Percentiles rank a stretch among this genome's conserved stretches.
Evolutionary conservation across 2,113 vertebrate genomes (phyloP).

Genomic region (Stigmatopora argus): DNA sequence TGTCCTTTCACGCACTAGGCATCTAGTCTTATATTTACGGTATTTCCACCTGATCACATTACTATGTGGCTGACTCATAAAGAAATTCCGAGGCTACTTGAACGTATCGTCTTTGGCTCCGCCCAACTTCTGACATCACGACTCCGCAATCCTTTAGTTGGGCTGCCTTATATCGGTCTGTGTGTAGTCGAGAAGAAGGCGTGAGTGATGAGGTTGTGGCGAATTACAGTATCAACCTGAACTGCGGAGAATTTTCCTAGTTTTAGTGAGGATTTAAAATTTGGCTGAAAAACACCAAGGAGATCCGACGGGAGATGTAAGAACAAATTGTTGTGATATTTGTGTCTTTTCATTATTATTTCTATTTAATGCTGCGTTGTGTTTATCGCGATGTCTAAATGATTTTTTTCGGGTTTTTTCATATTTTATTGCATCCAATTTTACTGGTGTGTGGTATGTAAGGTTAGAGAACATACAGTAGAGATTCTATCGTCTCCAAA

Average conservation of each 20-base stretch:
- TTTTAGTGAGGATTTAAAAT: slow-evolving; percentile 12
- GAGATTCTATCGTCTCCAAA: background rate
- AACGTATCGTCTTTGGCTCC: background rate
- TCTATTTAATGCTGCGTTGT: background rate
- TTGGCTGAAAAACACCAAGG: background rate
- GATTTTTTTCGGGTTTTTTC: background rate
- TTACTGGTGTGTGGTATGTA: background rate
- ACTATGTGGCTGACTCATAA: background rate
- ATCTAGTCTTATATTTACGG: background rate
- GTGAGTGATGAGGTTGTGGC: too few relatives aligned
- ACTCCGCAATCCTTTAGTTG: background rate
- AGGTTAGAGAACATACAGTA: background rate
- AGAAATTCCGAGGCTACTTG: background rate
- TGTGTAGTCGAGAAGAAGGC: background rate
- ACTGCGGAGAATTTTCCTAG: background rate
- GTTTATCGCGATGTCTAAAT: background rate
- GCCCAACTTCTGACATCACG: background rate
- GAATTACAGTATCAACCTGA: background rate
- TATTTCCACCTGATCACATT: background rate
- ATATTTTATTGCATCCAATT: background rate
- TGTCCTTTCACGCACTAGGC: too few relatives aligned
- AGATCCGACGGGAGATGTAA: slow-evolving; percentile 21
- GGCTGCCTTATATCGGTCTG: background rate
- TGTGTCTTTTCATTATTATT: background rate
- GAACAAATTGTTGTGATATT: background rate